Evolutionary conservation across 2,113 vertebrate genomes (phyloP), one percentile per base, ranked within the genome.

Genomic region (Pelusios castaneus): DNA sequence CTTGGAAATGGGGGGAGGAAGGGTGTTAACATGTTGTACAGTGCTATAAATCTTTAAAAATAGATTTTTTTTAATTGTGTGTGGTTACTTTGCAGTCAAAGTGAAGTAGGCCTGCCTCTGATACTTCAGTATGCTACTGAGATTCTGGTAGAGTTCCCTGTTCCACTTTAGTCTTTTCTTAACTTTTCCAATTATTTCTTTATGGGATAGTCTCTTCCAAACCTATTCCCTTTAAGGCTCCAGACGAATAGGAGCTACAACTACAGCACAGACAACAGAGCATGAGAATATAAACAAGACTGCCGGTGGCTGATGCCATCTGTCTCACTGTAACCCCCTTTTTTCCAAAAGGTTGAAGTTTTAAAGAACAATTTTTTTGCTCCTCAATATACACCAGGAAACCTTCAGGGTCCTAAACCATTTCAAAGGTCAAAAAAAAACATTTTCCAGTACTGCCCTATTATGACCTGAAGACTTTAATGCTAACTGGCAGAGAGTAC

Each of bases 141-240:
- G 41, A 14, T 27, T 52, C 29, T 51, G 38, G 58, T 86, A 90
- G 9, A 80, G 52, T 47, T 87, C 51, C 25, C 47, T 52, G 6
- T 67, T 90, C 91, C 94, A 58, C 58, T 55, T 43, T 31, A 90
- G 55, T 19, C 4, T 89, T 31, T 55, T 47, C 2, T 63, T 93
- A 90, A 84, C 43, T 1, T 47, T 54, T 49, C 13, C 38, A 38
- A 84, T 93, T 87, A 91, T 92, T 95, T 95, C 80, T 90, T 81
- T 67, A 92, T 94, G 82, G 73, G 95, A 95, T 78, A 6, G 10
- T 90, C 85, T 93, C 82, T 47, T 34, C 85, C 67, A 67, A 92
- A 82, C 5, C 70, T 88, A 90, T 85, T 91, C n/a, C 49, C 22
- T 10, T 38, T 63, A 95, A 88, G 85, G 82, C 79, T 89, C 83